Base-by-base conservation (phyloP, 2,888 invertebrate species). In the Meghimatium bilineatum region DNA sequence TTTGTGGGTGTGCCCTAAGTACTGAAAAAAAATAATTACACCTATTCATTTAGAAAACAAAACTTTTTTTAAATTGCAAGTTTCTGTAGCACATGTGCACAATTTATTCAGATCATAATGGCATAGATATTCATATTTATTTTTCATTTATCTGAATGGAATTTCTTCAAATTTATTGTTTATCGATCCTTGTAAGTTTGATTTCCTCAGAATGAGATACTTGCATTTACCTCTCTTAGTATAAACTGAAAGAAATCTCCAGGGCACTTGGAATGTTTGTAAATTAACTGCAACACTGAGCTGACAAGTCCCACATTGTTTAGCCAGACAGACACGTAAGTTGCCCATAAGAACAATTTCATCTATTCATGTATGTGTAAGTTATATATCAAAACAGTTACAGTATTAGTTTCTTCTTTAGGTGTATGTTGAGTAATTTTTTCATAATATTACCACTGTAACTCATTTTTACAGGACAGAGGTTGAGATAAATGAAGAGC, bases 401-500 rank as follows among this genome's bases (percentile, higher is more conserved):
- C n/a, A 66, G 32, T 66, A 14, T 32, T 66, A 32, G 66, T 66
- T 32, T 66, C 29, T 66, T 29, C 17, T 66, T 66, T 66, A 66
- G 14, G 32, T 66, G 32, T 56, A 6, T 29, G 29, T 1, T 66
- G 23, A 32, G 32, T 66, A 5, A 66, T 66, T 66, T 66, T 29
- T 29, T 29, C 14, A 14, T 29, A n/a, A 29, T 66, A 29, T 23
- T 66, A 32, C 66, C 14, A 66, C 32, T 66, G 14, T 66, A 32
- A 5, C 1, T 0, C 17, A 17, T 66, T 66, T 66, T 26, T 32
- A 69, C 80, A 88, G 86, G 52, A 85, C 86, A 36, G 86, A 88
- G 56, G 86, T 87, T 76, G 91, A 90, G 77, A 80, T 80, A 17
- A 83, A 94, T 32, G 83, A 88, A 82, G 87, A 91, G 69, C 89